Base-by-base conservation (phyloP, 2,113 vertebrate genomes). In the Paratilapia polleni region DNA sequence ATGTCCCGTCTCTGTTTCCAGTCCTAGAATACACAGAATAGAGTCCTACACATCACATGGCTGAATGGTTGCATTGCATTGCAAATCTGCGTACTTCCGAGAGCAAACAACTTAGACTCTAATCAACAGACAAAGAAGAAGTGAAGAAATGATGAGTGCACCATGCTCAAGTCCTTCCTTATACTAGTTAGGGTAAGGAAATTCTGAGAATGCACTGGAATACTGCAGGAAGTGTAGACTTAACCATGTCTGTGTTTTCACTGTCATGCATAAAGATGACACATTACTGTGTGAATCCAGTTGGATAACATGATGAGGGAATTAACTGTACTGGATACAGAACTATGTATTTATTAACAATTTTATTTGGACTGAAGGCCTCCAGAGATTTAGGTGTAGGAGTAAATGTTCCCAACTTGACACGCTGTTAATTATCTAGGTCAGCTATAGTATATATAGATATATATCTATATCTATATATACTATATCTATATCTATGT, bases 251-350 rank as follows among this genome's bases (percentile, higher is more conserved):
- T 66, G 60, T 61, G 38, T 83, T 88, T 89, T 83, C 87, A 89
- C 74, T 86, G 86, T 80, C 87, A 78, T 77, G 63, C 87, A 89
- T 91, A 84, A 89, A 87, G 52, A 83, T 84, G 87, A 92, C 84
- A 83, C 57, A 89, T 93, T 88, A 75, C 78, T 22, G 49, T 47
- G 78, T 14, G 43, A 89, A 88, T 90, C 89, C 76, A 63, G 60
- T 2, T 83, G 80, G 83, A 93, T 85, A 79, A 68, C 74, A 87
- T 91, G 87, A 94, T 91, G 89, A 89, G 77, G 81, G 76, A 88
- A 87, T 92, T 92, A 91, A 78, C 75, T 73, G 78, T 41, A 81
- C 78, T 9, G 22, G 86, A 90, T 87, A 73, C 64, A 78, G 34
- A 70, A 77, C 85, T 43, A 63, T 90, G 77, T 84, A 20, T 89